Percentiles rank a stretch among this genome's conserved stretches.
Conservation (phyloP, 2,113 vertebrate species). For the Amphiprion percula region DNA sequence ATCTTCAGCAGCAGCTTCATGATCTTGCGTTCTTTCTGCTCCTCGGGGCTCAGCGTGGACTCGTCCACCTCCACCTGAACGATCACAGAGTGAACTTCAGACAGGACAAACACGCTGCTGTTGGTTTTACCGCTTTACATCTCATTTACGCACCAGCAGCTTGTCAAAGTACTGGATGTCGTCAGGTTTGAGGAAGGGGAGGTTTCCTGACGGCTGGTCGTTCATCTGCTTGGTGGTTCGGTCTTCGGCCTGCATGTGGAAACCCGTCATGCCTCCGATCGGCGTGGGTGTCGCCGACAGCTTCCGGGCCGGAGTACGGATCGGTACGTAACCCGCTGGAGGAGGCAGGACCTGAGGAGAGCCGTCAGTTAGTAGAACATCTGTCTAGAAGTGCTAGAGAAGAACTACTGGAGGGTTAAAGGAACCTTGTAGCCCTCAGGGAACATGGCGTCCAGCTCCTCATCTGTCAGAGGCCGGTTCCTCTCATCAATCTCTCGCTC, state of each 20-base stretch:
- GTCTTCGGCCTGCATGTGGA: slow-evolving; percentile 98
- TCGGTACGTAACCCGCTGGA: slow-evolving; percentile 97
- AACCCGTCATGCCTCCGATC: slow-evolving; percentile 97
- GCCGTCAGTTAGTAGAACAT: no score
- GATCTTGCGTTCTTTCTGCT: slow-evolving; percentile 99
- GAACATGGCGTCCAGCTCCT: slow-evolving; percentile 99
- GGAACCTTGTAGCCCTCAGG: slow-evolving; percentile 97
- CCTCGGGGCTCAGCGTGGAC: slow-evolving; percentile 97
- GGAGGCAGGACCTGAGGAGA: slow-evolving; percentile 91
- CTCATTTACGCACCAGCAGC: slow-evolving; percentile 87
- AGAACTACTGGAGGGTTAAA: not conserved
- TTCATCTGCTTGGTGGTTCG: slow-evolving; percentile 96
- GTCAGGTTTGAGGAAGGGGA: slow-evolving; percentile 98
- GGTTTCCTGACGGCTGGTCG: slow-evolving; percentile 97
- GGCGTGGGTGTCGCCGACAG: slow-evolving; percentile 97
- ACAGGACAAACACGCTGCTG: not conserved
- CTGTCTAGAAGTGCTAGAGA: no score
- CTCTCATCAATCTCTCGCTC: slow-evolving; percentile 98
- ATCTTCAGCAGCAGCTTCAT: slow-evolving; percentile 99
- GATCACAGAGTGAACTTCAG: slow-evolving; percentile 17
- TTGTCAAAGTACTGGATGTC: slow-evolving; percentile 99
- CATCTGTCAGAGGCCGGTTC: slow-evolving; percentile 97
- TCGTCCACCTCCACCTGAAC: slow-evolving; percentile 97
- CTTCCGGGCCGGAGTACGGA: slow-evolving; percentile 97
- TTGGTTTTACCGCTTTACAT: no score